A percentile compares a stretch with the other conserved stretches of the same genome.
Evolutionary conservation across 1,140 invertebrate species (phyloP).

Genomic region (Drosophila arawakana): DNA sequence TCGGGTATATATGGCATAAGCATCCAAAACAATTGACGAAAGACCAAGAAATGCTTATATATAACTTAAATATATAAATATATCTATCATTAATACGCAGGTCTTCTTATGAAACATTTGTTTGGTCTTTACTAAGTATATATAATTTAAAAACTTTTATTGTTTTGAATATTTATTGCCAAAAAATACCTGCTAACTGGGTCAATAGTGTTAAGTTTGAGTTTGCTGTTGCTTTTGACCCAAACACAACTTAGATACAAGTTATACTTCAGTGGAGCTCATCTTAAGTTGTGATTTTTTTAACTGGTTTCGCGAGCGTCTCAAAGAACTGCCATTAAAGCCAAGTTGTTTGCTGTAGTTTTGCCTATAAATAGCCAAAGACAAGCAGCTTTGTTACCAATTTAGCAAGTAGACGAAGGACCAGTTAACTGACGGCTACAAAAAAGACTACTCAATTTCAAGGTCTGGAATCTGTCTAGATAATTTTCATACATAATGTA

Average conservation of each 20-base stretch:
- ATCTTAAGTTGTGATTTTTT: conserved; percentile 20
- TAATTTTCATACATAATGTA: background rate
- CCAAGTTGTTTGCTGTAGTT: conserved; percentile 27
- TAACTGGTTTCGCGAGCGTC: conserved; percentile 49
- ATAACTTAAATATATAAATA: conserved; percentile 4
- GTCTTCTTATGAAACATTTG: conserved; percentile 3
- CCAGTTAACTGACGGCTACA: conserved; percentile 14
- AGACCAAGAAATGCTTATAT: conserved; percentile 18
- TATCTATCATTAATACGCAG: conserved; percentile 5
- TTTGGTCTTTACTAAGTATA: conserved; percentile 21
- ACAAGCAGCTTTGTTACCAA: conserved; percentile 5
- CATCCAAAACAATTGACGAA: conserved; percentile 43
- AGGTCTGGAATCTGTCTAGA: background rate
- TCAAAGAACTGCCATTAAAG: conserved; percentile 13
- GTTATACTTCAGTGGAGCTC: conserved; percentile 23
- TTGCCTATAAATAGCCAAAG: conserved; percentile 22
- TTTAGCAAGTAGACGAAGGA: conserved; percentile 29
- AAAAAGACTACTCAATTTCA: conserved; percentile 14
- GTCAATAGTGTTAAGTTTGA: conserved; percentile 48
- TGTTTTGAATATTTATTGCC: conserved; percentile 8
- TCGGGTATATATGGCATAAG: too few species aligned
- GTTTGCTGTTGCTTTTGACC: background rate
- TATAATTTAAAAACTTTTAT: conserved; percentile 18
- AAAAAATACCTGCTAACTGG: conserved; percentile 51
- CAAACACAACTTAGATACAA: conserved; percentile 25